Conservation (phyloP, 2,797 vertebrate species). For the Dipus sagitta region DNA sequence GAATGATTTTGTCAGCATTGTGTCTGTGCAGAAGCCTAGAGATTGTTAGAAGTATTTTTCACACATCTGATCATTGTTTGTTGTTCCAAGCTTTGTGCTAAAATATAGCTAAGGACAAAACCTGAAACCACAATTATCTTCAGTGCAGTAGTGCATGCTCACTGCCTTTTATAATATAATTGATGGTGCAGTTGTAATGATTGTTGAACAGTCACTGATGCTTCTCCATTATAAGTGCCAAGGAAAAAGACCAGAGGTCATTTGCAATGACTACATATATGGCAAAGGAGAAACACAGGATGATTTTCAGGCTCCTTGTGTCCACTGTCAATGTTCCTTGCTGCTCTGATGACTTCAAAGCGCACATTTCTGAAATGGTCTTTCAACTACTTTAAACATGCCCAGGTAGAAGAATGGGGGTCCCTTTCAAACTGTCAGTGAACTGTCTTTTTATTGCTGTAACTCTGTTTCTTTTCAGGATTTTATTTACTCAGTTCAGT, state of each 20-base stretch:
- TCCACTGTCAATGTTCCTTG: conserved; percentile 14
- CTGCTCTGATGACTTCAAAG: neutral
- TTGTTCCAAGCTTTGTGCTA: neutral
- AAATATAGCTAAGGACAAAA: neutral
- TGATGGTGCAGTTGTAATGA: conserved; percentile 51
- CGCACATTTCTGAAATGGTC: conserved; percentile 28
- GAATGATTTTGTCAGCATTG: neutral
- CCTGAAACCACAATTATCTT: neutral
- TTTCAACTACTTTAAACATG: neutral
- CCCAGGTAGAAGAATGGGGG: too few relatives aligned
- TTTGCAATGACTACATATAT: conserved; percentile 16
- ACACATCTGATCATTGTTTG: conserved; percentile 3
- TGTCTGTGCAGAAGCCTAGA: neutral
- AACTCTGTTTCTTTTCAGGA: neutral
- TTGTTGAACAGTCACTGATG: conserved; percentile 24
- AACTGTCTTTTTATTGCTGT: neutral
- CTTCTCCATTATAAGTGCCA: neutral
- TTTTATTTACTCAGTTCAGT: neutral
- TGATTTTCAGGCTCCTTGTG: neutral
- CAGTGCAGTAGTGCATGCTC: conserved; percentile 3
- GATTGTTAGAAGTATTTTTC: conserved; percentile 35
- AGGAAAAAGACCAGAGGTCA: neutral
- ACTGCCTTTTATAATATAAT: conserved; percentile 22
- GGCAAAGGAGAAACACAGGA: conserved; percentile 6
- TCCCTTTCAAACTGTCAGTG: neutral